These are phyloP conservation scores for Styela clava DNA, from an alignment of 23 tunicate species.

Conservation along the genomic window DNA sequence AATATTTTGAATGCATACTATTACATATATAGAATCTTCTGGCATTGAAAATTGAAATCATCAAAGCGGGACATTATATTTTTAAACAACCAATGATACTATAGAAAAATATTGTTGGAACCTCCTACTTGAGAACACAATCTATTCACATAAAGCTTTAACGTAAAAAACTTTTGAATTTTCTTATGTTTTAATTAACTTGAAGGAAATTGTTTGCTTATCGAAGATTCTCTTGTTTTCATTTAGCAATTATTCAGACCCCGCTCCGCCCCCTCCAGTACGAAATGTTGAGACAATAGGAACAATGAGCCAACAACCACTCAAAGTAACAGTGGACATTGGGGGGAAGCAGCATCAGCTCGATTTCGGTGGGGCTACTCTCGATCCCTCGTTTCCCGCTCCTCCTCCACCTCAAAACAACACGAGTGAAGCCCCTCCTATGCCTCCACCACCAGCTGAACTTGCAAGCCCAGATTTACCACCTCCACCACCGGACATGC, in stretches of 20 bases:
- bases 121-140: too few relatives aligned
- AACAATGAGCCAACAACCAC: background rate
- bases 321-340: constrained; percentile 63
- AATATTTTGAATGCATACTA: too few relatives aligned
- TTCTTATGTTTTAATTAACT: too few relatives aligned
- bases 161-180: too few relatives aligned
- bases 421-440: constrained; percentile 15
- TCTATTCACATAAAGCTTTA: too few relatives aligned
- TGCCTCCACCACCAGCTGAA: constrained; percentile 41
- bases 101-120: too few relatives aligned
- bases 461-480: constrained; percentile 32
- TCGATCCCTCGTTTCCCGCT: constrained; percentile 3
- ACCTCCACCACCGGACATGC: constrained; percentile 50
- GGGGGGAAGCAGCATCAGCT: constrained; percentile 63
- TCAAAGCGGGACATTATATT: too few relatives aligned
- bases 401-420: constrained; percentile 15
- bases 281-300: background rate
- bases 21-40: too few relatives aligned
- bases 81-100: too few relatives aligned
- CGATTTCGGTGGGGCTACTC: constrained; percentile 46
- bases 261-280: constrained; percentile 4
- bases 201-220: too few relatives aligned
- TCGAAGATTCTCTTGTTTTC: too few relatives aligned
- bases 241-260: constrained; percentile 16
- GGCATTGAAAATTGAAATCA: too few relatives aligned